Evolutionary conservation across 1,140 invertebrate genomes (phyloP).

Genomic region (Arion vulgaris): DNA sequence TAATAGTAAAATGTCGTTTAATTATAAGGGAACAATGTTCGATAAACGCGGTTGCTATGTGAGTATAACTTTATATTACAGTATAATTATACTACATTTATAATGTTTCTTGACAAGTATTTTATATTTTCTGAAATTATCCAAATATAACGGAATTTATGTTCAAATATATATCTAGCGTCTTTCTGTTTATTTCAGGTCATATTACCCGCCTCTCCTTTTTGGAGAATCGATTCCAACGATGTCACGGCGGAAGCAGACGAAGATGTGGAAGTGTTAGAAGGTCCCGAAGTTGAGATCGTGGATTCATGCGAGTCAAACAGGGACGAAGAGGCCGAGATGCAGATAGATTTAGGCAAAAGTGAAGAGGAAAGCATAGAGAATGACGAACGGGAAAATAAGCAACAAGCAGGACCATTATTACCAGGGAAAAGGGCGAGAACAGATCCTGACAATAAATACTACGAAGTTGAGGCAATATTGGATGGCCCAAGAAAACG

Average conservation of each 20-base stretch:
- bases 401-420: background rate
- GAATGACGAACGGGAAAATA: background rate
- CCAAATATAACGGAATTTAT: background rate
- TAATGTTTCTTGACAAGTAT: background rate
- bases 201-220: constrained; percentile 14
- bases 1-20: background rate
- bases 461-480: constrained; percentile 33
- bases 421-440: background rate
- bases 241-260: constrained; percentile 36
- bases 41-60: background rate
- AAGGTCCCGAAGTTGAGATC: constrained; percentile 34
- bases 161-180: background rate
- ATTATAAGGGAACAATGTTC: background rate
- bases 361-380: constrained; percentile 1
- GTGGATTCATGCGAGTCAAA: background rate
- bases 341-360: background rate
- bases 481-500: constrained; percentile 25
- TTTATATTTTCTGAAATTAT: background rate
- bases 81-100: background rate
- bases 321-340: background rate
- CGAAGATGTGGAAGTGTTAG: constrained; percentile 35
- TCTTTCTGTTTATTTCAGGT: background rate
- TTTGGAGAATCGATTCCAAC: constrained; percentile 27
- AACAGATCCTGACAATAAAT: constrained; percentile 27
- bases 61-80: background rate